Percentiles rank a stretch among this genome's conserved stretches.
These are phyloP conservation scores for Haplochromis vanheusdeni DNA, from an alignment of 2,113 vertebrate species.

Conservation along the genomic window DNA sequence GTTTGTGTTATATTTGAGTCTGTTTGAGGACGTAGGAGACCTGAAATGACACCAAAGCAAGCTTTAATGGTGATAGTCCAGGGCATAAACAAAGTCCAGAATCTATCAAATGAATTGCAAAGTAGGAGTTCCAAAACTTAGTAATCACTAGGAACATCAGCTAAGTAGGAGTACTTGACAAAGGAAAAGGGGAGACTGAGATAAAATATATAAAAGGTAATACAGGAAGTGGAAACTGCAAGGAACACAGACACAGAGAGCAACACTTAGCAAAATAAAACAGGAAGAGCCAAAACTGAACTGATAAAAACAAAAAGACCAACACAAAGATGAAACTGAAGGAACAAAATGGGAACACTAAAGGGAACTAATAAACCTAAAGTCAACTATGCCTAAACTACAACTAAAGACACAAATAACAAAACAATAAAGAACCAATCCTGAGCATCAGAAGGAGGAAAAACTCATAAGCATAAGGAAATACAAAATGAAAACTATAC, in stretches of 20 bases:
- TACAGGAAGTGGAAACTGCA: not conserved
- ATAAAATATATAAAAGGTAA: not conserved
- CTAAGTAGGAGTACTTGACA: not conserved
- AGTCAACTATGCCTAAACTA: not conserved
- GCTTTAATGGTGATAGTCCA: not conserved
- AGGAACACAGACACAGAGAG: not conserved
- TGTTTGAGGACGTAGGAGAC: not conserved
- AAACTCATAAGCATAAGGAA: not conserved
- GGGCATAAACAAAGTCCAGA: not conserved
- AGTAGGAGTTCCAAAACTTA: not conserved
- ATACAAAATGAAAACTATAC: not conserved
- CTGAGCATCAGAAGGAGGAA: not conserved
- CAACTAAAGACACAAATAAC: not conserved
- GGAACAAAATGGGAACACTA: not conserved
- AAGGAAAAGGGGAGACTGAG: not conserved
- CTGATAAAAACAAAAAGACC: not conserved
- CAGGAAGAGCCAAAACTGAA: not conserved
- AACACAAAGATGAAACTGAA: not conserved
- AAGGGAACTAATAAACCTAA: not conserved
- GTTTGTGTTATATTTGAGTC: not conserved
- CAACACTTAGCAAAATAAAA: not conserved
- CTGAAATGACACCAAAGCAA: not conserved
- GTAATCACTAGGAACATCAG: not conserved
- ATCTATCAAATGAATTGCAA: not conserved
- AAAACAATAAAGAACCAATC: not conserved